Conservation (phyloP, 2,888 invertebrate genomes). For the Lumbricus terrestris region DNA sequence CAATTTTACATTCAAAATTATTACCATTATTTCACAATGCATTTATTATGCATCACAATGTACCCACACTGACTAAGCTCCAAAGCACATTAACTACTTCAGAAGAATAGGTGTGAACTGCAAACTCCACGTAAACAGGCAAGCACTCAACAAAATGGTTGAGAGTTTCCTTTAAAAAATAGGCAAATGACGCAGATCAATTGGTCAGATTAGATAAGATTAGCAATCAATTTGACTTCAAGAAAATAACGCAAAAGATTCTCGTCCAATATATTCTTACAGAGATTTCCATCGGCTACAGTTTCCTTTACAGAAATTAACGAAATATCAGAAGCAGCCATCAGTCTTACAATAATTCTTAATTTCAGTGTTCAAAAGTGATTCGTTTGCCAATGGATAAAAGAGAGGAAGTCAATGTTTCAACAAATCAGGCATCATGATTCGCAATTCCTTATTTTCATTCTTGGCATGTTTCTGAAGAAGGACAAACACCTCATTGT, state of each 20-base stretch:
- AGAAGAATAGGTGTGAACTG: no score
- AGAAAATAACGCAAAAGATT: no score
- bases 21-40: no score
- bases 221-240: no score
- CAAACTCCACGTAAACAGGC: no score
- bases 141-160: no score
- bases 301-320: not conserved
- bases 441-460: conserved; percentile 66
- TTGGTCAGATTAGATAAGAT: no score
- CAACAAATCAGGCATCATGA: conserved; percentile 12
- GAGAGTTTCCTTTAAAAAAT: no score
- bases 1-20: not conserved
- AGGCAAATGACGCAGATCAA: no score
- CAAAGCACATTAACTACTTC: no score
- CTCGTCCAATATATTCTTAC: not conserved
- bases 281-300: not conserved
- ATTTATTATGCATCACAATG: no score
- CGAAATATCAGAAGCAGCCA: not conserved
- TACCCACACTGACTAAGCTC: no score
- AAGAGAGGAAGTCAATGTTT: not conserved
- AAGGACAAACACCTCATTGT: conserved; percentile 81
- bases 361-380: not conserved
- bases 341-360: not conserved
- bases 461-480: conserved; percentile 81
- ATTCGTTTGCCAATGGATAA: not conserved